These are phyloP conservation scores for Phalacrocorax brasilianus DNA, from an alignment of 2,113 vertebrate species.

Conservation along the genomic window DNA sequence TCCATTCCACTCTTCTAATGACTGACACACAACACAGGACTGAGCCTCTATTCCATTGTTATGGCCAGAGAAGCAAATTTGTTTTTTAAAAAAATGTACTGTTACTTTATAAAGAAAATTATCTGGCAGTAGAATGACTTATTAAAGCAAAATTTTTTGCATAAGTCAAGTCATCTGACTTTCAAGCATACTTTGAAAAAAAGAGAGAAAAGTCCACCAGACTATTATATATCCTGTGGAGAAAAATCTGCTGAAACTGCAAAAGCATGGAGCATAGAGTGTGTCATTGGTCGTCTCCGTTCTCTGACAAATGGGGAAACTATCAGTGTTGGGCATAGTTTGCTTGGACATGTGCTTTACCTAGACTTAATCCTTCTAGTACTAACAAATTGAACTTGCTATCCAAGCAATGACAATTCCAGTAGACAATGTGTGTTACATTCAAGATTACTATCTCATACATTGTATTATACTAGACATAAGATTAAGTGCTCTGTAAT, in stretches of 20 bases:
- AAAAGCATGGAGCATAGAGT: background rate
- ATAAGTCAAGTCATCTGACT: background rate
- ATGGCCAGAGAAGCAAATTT: background rate
- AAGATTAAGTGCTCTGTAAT: conserved; percentile 52
- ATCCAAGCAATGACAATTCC: background rate
- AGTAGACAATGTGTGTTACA: conserved; percentile 40
- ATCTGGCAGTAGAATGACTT: background rate
- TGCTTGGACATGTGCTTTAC: background rate
- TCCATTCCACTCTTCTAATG: background rate
- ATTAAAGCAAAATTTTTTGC: background rate
- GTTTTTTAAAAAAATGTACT: background rate
- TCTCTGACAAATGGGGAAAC: conserved; percentile 32
- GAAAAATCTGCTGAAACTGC: background rate
- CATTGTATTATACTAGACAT: background rate
- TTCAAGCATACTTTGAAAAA: background rate
- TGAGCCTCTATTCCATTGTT: background rate
- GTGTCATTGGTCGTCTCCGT: background rate
- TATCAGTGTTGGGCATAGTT: background rate
- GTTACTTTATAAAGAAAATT: background rate
- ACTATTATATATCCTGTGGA: background rate
- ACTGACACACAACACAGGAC: background rate
- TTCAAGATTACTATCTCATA: conserved; percentile 30
- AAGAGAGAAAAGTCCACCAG: background rate
- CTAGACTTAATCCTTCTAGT: conserved; percentile 45
- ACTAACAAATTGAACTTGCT: background rate